Evolutionary conservation across 2,888 invertebrate genomes (phyloP), one percentile per base, ranked within the genome.

Genomic region (Epirrita christyi): DNA sequence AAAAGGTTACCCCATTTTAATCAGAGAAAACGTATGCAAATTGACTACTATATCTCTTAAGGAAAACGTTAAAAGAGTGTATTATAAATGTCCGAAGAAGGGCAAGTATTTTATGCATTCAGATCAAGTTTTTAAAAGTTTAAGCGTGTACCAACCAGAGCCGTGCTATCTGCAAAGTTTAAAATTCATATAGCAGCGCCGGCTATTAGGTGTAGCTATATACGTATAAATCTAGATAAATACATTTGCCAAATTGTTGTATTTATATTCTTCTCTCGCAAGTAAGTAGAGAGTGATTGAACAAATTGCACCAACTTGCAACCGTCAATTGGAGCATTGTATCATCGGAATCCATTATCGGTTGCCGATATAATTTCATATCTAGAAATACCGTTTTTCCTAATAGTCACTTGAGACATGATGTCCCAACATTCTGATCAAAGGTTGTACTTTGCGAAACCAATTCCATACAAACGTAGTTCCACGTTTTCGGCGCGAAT

Each of bases 301-400:
- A 34, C 40, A 46, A 46, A 41, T 15, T 27, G 36, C 40, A 52
- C 9, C 44, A 47, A 51, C 32, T 29, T 27, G 54, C 45, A 58
- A 59, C 54, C 49, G 51, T 27, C 58, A 58, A 61, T 66, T 57
- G 42, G 52, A 38, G 48, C 50, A 62, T 54, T 50, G 51, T 51
- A 56, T 42, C 63, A 60, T 63, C 59, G 51, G 43, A 61, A 40
- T 59, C 61, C 59, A 64, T 63, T 63, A 67, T 54, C 43, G 59
- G 32, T 47, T 51, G 60, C 56, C 54, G 48, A 67, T 57, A 52
- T 44, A 61, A 59, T 66, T 58, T 61, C 50, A 55, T 59, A 55
- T 56, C 62, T 55, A 58, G 52, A 62, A 59, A 51, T 62, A 61
- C 53, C 9, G 58, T 32, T 55, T 36, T 15, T 48, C 41, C 32